These are phyloP conservation scores for Otocyon megalotis DNA, from an alignment of 2,113 vertebrate species.

Conservation along the genomic window DNA sequence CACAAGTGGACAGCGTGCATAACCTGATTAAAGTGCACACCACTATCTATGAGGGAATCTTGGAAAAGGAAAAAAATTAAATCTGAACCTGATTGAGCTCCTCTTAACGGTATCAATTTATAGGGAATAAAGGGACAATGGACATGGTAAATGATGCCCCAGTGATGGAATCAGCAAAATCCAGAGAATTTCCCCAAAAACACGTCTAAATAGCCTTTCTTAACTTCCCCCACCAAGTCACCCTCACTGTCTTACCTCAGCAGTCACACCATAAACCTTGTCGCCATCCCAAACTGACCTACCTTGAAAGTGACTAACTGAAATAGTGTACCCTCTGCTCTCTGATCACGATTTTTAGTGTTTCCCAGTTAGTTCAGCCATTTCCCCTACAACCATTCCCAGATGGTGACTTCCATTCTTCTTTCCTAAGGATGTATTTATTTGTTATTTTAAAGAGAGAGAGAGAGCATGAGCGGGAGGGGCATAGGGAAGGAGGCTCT, in stretches of 20 bases:
- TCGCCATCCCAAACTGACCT: neutral
- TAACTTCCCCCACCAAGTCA: neutral
- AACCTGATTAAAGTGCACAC: neutral
- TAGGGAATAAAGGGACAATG: neutral
- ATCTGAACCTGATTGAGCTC: neutral
- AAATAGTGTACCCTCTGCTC: neutral
- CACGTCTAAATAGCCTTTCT: neutral
- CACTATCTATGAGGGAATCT: neutral
- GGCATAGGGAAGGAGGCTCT: neutral
- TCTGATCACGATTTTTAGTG: neutral
- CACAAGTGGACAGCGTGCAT: neutral
- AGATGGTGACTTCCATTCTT: neutral
- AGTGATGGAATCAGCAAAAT: neutral
- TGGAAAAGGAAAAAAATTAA: neutral
- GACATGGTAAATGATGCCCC: neutral
- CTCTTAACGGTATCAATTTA: neutral
- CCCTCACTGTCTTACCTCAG: neutral
- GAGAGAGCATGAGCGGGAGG: neutral
- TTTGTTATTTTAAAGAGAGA: neutral
- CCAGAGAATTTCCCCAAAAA: neutral
- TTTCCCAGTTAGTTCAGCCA: neutral
- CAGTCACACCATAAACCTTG: neutral
- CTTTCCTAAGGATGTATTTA: neutral
- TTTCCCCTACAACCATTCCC: neutral
- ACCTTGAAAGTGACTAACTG: neutral